A percentile compares a stretch with the other conserved stretches of the same genome.
Evolutionary conservation across 2,797 vertebrate genomes (phyloP).

Genomic region (Dendrocincla fuliginosa): DNA sequence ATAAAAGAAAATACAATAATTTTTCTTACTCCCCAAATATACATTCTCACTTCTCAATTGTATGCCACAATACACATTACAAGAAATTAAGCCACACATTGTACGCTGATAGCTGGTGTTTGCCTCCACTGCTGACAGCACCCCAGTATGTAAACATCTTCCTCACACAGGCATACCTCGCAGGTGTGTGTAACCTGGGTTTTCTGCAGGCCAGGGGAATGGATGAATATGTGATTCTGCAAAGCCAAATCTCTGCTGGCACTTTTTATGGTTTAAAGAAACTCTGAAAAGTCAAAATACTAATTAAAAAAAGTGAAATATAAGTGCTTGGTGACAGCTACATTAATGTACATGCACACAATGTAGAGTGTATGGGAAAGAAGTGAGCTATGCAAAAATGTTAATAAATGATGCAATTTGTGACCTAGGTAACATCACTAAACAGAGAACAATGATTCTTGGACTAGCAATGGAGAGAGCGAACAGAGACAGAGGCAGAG

Average conservation of each 20-base stretch:
- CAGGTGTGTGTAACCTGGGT: background rate
- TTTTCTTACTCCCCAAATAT: background rate
- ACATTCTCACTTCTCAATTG: background rate
- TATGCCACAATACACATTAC: background rate
- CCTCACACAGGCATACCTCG: background rate
- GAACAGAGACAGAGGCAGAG: background rate
- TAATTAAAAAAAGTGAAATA: background rate
- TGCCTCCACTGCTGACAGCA: background rate
- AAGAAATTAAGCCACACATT: background rate
- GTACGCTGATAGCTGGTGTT: background rate
- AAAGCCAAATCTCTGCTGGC: background rate
- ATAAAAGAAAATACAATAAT: background rate
- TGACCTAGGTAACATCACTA: conserved; percentile 22
- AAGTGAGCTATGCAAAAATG: background rate
- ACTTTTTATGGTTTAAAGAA: background rate
- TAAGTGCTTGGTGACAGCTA: background rate
- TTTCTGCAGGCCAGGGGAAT: background rate
- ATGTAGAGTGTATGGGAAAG: background rate
- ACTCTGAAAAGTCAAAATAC: background rate
- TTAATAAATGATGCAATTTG: conserved; percentile 14
- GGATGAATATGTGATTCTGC: background rate
- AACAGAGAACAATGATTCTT: conserved; percentile 9
- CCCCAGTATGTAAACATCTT: background rate
- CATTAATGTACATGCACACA: background rate
- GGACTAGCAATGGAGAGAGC: background rate